Evolutionary conservation across 2,797 vertebrate genomes (phyloP), one percentile per base, ranked within the genome.

Genomic region (Anomalospiza imberbis): DNA sequence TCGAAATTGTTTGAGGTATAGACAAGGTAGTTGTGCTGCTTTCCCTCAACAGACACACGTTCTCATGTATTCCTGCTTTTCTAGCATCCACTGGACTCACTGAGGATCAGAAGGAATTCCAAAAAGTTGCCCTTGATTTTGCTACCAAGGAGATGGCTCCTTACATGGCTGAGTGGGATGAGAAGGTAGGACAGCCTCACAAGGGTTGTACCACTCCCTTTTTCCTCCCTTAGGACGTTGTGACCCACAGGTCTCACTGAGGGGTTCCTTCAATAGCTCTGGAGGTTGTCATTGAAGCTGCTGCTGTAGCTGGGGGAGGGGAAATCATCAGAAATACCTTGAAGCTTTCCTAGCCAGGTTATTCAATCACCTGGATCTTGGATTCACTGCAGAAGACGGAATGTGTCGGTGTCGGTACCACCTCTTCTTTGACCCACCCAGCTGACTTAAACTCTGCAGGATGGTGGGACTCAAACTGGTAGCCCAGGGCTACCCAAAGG

Each of bases 61-160:
- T 20, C 45, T 45, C 7, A 16, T 60, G 57, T 74, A 72, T 53
- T 85, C 31, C 63, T 42, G 51, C 68, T 55, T 92, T 70, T 81
- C 71, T 44, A 99, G 99, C 99, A 80, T 98, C 99, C 12, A 7
- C 97, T 2, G 99, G 99, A 74, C 98, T 99, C 82, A 98, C 98
- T 75, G 99, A 99, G 92, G 99, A 99, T 75, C 99, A 99, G 96
- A 99, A 98, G 93, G 99, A 99, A 86, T 99, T 99, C 97, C 99
- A 99, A 92, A 99, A 99, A 95, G 98, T 99, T 89, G 99, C 99
- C 47, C 98, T 99, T 92, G 98, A 99, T 94, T 99, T 99, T 96
- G 99, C 99, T 85, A 93, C 98, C 94, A 99, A 98, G 83, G 99
- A 99, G 97, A 99, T 99, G 99, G 97, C 99, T 93, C 99, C 99